Percentiles rank a stretch among this genome's conserved stretches.
phyloP scores from a whole-genome alignment of 2,888 invertebrate genomes.

The Axea sp. region DNA sequence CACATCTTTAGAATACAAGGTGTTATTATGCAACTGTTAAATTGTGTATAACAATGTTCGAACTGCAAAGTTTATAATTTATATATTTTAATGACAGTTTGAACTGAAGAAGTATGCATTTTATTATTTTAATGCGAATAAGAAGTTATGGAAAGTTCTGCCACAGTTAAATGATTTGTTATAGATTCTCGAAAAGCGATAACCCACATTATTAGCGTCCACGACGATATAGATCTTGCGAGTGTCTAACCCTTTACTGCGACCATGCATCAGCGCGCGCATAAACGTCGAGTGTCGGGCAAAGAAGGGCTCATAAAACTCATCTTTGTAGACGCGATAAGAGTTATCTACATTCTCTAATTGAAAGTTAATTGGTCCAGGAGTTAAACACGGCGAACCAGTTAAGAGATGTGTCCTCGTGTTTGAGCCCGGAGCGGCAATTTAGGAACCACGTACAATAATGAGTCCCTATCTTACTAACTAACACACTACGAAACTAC shows the following conservation, averaged over 20 bases:
- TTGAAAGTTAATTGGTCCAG: constrained; percentile 80
- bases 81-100: too few species aligned
- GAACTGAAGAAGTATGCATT: too few species aligned
- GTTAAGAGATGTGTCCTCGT: constrained; percentile 58
- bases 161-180: constrained; percentile 42
- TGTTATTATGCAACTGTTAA: too few species aligned
- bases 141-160: too few species aligned
- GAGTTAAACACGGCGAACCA: constrained; percentile 69
- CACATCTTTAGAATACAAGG: too few species aligned
- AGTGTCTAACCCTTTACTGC: constrained; percentile 73
- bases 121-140: too few species aligned
- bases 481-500: constrained; percentile 54
- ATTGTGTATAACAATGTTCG: too few species aligned
- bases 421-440: constrained; percentile 73
- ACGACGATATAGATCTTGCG: constrained; percentile 63
- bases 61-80: too few species aligned
- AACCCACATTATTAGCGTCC: constrained; percentile 59
- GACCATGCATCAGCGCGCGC: constrained; percentile 72
- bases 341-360: constrained; percentile 78
- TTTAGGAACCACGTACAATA: constrained; percentile 73
- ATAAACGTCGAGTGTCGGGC: constrained; percentile 73
- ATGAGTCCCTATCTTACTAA: constrained; percentile 73
- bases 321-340: constrained; percentile 77
- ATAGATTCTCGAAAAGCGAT: constrained; percentile 41
- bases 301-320: constrained; percentile 78